Evolutionary conservation across 2,888 invertebrate genomes (phyloP).

Genomic region (Drosophila buzzatii): DNA sequence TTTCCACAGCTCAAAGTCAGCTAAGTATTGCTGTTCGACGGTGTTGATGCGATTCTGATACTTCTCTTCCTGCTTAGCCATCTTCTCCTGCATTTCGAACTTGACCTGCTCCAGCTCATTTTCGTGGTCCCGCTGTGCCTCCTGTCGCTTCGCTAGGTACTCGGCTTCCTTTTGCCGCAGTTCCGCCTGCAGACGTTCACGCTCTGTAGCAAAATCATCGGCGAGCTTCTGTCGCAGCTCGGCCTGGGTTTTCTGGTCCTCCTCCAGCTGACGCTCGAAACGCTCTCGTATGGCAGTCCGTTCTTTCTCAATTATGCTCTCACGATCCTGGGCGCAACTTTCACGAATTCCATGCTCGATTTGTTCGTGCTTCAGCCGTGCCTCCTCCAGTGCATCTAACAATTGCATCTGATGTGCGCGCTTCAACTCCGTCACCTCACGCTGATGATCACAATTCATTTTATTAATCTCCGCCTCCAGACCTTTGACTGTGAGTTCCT

Average conservation of each 20-base stretch:
- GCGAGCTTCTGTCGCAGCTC: constrained; percentile 86
- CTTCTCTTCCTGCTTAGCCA: constrained; percentile 85
- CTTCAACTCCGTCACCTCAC: constrained; percentile 87
- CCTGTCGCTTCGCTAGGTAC: constrained; percentile 83
- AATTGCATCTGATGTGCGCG: constrained; percentile 88
- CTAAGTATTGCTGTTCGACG: constrained; percentile 87
- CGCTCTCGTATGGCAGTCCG: constrained; percentile 87
- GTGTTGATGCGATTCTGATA: constrained; percentile 87
- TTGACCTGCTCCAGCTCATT: constrained; percentile 85
- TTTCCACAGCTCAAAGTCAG: constrained; percentile 88
- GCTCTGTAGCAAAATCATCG: constrained; percentile 86
- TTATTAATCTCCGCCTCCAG: constrained; percentile 93
- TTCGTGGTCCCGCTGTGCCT: constrained; percentile 85
- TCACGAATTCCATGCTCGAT: constrained; percentile 88
- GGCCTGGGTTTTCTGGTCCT: constrained; percentile 87
- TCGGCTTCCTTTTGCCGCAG: constrained; percentile 86
- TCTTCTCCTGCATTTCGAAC: constrained; percentile 86
- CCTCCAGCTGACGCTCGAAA: constrained; percentile 87
- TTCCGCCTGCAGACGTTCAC: constrained; percentile 85
- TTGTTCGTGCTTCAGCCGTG: constrained; percentile 88
- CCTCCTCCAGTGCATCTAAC: constrained; percentile 89
- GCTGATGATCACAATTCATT: constrained; percentile 91
- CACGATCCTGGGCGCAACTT: constrained; percentile 88
- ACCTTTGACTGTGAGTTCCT: constrained; percentile 94
- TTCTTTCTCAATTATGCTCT: constrained; percentile 88